phyloP scores from a whole-genome alignment of 2,888 invertebrate species.

The Emesis furor region DNA sequence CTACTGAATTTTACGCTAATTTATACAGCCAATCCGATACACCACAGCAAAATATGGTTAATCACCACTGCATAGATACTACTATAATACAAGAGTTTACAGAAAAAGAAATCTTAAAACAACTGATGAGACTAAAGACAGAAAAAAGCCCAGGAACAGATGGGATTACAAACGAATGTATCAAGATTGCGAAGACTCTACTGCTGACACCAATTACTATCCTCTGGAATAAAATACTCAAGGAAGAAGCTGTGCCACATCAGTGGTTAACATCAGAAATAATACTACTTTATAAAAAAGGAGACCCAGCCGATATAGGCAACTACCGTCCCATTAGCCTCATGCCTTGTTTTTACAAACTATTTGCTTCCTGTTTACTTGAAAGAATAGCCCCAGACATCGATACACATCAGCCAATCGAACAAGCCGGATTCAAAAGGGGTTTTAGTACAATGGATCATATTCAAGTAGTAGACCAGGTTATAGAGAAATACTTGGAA shows the following conservation, averaged over 20 bases:
- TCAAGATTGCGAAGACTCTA: no score
- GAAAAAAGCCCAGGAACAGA: no score
- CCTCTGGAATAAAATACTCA: no score
- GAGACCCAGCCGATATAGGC: conserved; percentile 57
- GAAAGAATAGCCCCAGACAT: conserved; percentile 37
- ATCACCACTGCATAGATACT: conserved; percentile 32
- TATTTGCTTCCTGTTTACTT: no score
- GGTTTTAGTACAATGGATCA: conserved; percentile 23
- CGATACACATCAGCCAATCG: conserved; percentile 46
- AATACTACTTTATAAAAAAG: conserved; percentile 60
- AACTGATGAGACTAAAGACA: no score
- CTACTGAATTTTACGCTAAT: neutral
- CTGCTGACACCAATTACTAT: no score
- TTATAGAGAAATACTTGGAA: conserved; percentile 14
- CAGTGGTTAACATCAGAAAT: conserved; percentile 66
- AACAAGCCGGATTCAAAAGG: conserved; percentile 54
- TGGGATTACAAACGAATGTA: no score
- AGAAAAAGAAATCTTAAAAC: conserved; percentile 52
- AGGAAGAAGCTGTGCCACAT: conserved; percentile 53
- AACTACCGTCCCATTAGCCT: conserved; percentile 64
- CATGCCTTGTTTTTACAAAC: conserved; percentile 21
- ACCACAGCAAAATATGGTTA: conserved; percentile 29
- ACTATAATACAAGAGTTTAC: conserved; percentile 41
- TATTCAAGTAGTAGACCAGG: conserved; percentile 37
- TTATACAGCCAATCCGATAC: neutral